Evolutionary conservation across 2,113 vertebrate genomes (phyloP), one percentile per base, ranked within the genome.

Genomic region (Fulica atra): DNA sequence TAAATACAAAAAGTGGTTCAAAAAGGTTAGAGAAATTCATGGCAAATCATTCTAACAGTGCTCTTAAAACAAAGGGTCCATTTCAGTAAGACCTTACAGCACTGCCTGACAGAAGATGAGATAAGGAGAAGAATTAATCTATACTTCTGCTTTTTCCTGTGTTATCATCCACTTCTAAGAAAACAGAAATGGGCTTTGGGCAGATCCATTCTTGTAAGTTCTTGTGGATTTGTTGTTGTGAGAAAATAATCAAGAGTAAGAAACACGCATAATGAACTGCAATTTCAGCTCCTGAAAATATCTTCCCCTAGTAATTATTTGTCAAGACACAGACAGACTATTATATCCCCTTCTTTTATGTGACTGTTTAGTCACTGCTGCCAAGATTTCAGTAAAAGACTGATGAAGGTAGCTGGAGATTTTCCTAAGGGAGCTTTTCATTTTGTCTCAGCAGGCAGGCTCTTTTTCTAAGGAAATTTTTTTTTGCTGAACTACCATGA

Each of bases 321-420:
- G 81, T 87, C 93, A 92, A 92, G 93, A 89, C 73, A 96, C 64
- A 93, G 88, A 84, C 91, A 89, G 73, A 85, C 77, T 89, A 95
- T 93, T 95, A 92, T 92, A 92, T 57, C 69, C 81, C 86, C 57
- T 68, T 92, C 91, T 95, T 92, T 95, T 78, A 87, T 92, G 69
- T 68, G 86, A 76, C 77, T 91, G 48, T 89, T 96, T 51, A 93
- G 88, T 84, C 86, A 92, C 24, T 69, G 78, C 89, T 95, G 95
- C 95, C 94, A 97, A 95, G 89, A 94, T 56, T 81, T 85, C 84
- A 68, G 78, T 65, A 76, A 64, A 95, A 92, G 86, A 95, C 88
- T 95, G 94, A 93, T 95, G 70, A 94, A 92, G 86, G 86, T 94
- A 84, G 72, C 60, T 89, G 80, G 26, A 95, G 64, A 38, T 93